Percentiles rank a stretch among this genome's conserved stretches.
Conservation (phyloP, 2,113 vertebrate species). For the Malurus alboscapulatus region DNA sequence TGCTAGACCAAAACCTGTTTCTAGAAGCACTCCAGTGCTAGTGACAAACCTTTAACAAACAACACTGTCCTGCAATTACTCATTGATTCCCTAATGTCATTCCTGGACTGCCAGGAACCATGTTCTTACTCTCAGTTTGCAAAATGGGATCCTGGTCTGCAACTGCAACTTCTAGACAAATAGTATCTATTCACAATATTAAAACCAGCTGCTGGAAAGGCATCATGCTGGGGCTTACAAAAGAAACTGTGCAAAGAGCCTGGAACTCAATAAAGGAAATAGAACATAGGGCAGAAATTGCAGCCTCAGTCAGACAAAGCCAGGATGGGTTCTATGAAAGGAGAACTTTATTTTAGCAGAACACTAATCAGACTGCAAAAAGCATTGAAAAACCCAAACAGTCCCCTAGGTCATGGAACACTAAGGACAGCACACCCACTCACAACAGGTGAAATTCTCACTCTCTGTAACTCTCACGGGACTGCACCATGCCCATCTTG, state of each 20-base stretch:
- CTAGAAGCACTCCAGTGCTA: background rate
- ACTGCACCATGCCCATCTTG: background rate
- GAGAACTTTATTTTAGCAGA: background rate
- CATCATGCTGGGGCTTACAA: slow-evolving; percentile 41
- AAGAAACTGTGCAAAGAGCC: slow-evolving; percentile 42
- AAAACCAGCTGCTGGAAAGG: slow-evolving; percentile 40
- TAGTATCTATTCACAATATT: slow-evolving; percentile 47
- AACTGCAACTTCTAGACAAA: slow-evolving; percentile 45
- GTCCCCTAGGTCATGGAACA: background rate
- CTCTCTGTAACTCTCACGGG: background rate
- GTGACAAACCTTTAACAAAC: background rate
- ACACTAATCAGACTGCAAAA: background rate
- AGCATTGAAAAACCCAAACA: background rate
- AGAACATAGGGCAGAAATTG: slow-evolving; percentile 18
- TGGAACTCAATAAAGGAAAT: slow-evolving; percentile 27
- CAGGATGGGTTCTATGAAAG: slow-evolving; percentile 17
- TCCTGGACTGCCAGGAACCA: background rate
- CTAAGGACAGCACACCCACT: background rate
- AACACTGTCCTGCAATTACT: background rate
- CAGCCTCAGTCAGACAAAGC: background rate
- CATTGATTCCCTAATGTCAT: background rate
- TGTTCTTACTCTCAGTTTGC: background rate
- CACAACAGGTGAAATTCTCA: background rate
- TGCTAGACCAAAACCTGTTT: background rate
- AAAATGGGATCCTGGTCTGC: slow-evolving; percentile 6